Evolutionary conservation across 2,888 invertebrate genomes (phyloP), one percentile per base, ranked within the genome.

Genomic region (Onchidella celtica): DNA sequence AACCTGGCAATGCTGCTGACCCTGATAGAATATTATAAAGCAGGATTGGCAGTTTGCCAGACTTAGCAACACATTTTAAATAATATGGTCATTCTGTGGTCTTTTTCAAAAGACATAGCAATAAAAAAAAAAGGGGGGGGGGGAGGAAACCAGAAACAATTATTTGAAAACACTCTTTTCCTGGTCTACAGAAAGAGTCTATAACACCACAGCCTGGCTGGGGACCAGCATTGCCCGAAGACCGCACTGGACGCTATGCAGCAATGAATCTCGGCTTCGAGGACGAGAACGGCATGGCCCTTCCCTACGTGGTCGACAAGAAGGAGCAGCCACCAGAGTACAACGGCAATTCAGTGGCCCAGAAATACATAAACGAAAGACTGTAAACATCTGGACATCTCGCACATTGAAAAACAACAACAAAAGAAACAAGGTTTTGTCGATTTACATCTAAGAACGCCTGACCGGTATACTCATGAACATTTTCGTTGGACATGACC

Each of bases 201-300:
- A n/a, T n/a, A n/a, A n/a, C n/a, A n/a, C n/a, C n/a, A n/a, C n/a
- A n/a, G n/a, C n/a, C n/a, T n/a, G n/a, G n/a, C 32, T 90, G 90
- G 90, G 90, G 90, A 0, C 90, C 90, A 0, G 88, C 87, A 6
- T 76, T 87, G 27, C 85, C 85, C 2, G 88, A 87, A 74, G 78
- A 89, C 83, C 83, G 87, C 47, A 84, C 81, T 21, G 87, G 86
- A 0, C 81, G 80, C 34, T 88, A 89, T 66, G 84, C 84, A 14
- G 29, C 79, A 3, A 29, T 79, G 61, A 70, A 68, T 74, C 21
- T 63, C 9, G 70, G 29, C 36, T 70, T 76, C n/a, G 36, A 80
- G 24, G 55, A 34, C 24, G 63, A 59, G 27, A 40, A 38, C 6
- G 65, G 40, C 17, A 63, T 40, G n/a, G 32, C 24, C 3, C 29